Conservation (phyloP, 2,113 vertebrate species). For the Nymphicus hollandicus region DNA sequence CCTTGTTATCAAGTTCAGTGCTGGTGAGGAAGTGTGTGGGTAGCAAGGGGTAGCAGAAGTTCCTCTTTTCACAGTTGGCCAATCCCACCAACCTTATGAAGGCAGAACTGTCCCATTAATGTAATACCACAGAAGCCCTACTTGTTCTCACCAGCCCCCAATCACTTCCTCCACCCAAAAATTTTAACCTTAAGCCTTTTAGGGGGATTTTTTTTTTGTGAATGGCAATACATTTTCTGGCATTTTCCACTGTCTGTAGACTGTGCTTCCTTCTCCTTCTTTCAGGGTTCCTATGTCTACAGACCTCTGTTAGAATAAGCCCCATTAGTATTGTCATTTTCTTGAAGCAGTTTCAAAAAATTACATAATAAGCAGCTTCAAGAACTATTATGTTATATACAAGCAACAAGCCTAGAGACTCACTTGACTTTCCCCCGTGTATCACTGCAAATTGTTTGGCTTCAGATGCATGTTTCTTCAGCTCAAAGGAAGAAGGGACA, state of each 20-base stretch:
- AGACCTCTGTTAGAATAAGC: background rate
- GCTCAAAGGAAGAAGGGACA: background rate
- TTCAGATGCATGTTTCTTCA: background rate
- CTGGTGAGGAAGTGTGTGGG: background rate
- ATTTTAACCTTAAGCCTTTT: background rate
- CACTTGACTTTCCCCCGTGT: background rate
- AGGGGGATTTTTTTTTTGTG: too few relatives aligned
- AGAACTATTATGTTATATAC: background rate
- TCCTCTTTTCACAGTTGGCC: background rate
- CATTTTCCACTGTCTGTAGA: background rate
- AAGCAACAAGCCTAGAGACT: background rate
- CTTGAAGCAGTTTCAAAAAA: background rate
- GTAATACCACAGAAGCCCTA: background rate
- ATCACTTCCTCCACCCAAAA: background rate
- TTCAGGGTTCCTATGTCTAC: background rate
- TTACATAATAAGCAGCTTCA: background rate
- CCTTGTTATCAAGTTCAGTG: accelerated
- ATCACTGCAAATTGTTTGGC: background rate
- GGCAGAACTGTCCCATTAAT: background rate
- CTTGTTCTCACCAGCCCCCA: background rate
- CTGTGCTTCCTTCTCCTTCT: background rate
- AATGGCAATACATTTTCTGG: background rate
- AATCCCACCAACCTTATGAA: background rate
- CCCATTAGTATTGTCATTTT: background rate
- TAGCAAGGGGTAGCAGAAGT: background rate